Evolutionary conservation across 2,888 invertebrate genomes (phyloP), one percentile per base, ranked within the genome.

Genomic region (Loripinus fragilis): DNA sequence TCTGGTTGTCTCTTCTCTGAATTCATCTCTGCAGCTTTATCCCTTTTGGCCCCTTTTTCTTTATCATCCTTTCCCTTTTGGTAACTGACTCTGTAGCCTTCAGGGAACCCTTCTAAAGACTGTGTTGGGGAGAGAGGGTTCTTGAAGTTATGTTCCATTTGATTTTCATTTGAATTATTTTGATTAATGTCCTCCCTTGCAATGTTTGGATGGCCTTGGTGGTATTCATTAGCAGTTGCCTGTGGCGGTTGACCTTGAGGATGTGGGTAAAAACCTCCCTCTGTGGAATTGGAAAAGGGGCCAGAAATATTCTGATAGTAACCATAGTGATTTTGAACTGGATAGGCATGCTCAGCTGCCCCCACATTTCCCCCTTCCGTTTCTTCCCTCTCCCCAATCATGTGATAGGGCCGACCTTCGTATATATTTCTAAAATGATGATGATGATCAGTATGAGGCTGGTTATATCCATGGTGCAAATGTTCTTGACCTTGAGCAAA

Each of bases 341-440:
- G 35, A 48, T 35, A 28, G 23, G 52, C 48, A 25, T 83, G 78
- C 38, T 69, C 67, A 70, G 42, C 72, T 64, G 76, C 71, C 12
- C n/a, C 23, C 3, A 73, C 81, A 71, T 86, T 85, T 2, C 85
- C 86, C 5, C 86, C 86, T 64, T 86, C 86, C 0, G 85, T 78
- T 66, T 86, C 83, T 25, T 81, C 86, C 30, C 86, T 23, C 52
- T 83, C 81, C 23, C 79, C 80, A n/a, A 83, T 83, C 0, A 74
- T 80, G 70, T 80, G 78, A 50, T 85, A 80, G 0, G 81, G 84
- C 12, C 84, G 48, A 38, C 78, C 76, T 23, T 80, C 76, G 50
- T 83, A 83, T 71, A 83, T 83, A 48, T 80, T 80, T 60, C 72
- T 68, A 70, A 83, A 83, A 72, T 83, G 83, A 78, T 80, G 75